phyloP scores from a whole-genome alignment of 2,888 invertebrate genomes.

The Geophilus truncorum region DNA sequence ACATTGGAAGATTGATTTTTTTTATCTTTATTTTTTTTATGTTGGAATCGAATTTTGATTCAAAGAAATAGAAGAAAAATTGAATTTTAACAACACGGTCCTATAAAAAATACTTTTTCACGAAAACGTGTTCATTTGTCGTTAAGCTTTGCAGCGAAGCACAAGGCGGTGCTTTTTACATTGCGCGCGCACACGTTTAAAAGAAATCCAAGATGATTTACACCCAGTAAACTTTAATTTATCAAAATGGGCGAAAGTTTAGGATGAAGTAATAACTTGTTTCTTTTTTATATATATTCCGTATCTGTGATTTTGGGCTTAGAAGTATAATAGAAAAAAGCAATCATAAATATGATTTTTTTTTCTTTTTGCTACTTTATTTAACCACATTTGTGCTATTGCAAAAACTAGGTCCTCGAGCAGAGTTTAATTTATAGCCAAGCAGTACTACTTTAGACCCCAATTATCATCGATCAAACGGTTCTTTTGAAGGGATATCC shows the following conservation, averaged over 20 bases:
- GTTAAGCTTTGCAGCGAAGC: neutral
- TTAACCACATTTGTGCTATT: slow-evolving; percentile 22
- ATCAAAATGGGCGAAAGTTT: slow-evolving; percentile 2
- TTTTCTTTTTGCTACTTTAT: neutral
- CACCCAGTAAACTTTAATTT: neutral
- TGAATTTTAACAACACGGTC: neutral
- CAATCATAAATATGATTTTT: slow-evolving; percentile 1
- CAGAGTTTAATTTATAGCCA: slow-evolving; percentile 1
- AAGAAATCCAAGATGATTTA: neutral
- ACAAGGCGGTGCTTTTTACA: neutral
- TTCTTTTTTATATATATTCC: neutral
- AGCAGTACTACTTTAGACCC: neutral
- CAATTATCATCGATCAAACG: slow-evolving; percentile 21
- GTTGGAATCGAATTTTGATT: neutral
- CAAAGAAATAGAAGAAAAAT: slow-evolving; percentile 5
- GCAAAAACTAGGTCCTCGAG: slow-evolving; percentile 2
- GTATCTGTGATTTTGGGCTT: neutral
- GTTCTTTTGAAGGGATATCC: slow-evolving; percentile 1
- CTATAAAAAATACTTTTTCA: neutral
- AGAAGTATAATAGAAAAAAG: neutral
- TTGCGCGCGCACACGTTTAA: neutral
- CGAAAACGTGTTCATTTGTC: neutral
- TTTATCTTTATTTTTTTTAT: neutral
- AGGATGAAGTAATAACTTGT: neutral
- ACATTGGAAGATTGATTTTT: slow-evolving; percentile 7